Evolutionary conservation across 2,797 vertebrate genomes (phyloP).

Genomic region (Choloepus didactylus): DNA sequence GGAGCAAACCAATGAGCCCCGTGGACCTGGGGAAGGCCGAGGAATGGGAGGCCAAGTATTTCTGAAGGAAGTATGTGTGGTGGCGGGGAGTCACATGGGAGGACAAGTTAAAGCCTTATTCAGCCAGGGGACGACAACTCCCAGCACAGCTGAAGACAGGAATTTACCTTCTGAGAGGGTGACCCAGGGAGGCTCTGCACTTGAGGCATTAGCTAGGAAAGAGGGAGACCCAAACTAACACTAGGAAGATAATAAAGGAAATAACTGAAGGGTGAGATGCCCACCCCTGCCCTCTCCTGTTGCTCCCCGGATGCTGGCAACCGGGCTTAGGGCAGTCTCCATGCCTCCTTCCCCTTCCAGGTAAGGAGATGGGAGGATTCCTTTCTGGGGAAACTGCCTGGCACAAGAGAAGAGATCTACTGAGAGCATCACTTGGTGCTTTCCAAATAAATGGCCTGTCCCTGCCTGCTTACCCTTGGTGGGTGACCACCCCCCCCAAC

Average conservation of each 20-base stretch:
- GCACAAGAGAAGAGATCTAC: neutral
- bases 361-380: neutral
- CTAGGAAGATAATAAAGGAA: neutral
- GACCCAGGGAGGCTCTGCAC: neutral
- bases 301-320: neutral
- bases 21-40: neutral
- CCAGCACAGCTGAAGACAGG: neutral
- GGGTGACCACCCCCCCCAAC: too few relatives aligned
- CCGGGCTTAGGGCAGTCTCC: too few relatives aligned
- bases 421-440: neutral
- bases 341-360: neutral
- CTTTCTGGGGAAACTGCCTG: neutral
- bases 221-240: neutral
- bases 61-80: neutral
- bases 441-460: neutral
- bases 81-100: neutral
- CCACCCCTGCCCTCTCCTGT: rapidly evolving
- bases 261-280: neutral
- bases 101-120: neutral
- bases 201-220: neutral
- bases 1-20: neutral
- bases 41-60: neutral
- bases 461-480: too few relatives aligned
- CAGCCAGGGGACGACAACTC: neutral
- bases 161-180: neutral